Evolutionary conservation across 2,113 vertebrate genomes (phyloP).

Genomic region (Struthidea cinerea): DNA sequence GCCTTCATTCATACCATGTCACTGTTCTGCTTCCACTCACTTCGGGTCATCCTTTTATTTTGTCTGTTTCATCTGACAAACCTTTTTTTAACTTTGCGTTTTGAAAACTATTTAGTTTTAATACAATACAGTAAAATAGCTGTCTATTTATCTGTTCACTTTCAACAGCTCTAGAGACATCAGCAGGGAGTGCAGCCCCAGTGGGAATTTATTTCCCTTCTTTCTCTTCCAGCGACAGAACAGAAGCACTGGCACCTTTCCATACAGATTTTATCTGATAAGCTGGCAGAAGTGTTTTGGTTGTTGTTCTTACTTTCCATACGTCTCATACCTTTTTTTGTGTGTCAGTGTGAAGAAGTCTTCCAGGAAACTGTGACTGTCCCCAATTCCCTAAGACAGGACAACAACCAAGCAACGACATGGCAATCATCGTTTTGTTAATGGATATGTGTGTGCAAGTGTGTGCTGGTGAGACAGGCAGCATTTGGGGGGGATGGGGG

Average conservation of each 20-base stretch:
- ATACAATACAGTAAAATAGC: background rate
- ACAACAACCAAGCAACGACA: background rate
- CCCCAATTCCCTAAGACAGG: background rate
- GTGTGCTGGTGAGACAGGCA: background rate
- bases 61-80: background rate
- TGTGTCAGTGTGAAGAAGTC: background rate
- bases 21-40: fast-evolving
- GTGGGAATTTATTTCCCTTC: background rate
- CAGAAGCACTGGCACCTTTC: background rate
- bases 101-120: background rate
- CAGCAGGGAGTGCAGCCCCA: background rate
- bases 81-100: background rate
- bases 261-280: background rate
- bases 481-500: background rate
- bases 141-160: background rate
- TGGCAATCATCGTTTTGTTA: background rate
- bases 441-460: background rate
- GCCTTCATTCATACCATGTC: background rate
- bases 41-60: background rate
- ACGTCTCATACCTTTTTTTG: background rate
- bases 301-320: background rate
- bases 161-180: background rate
- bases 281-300: background rate
- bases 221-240: fast-evolving
- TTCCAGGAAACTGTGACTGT: background rate